Conservation (phyloP, 1,140 invertebrate species). For the Hesperophylax magnus region DNA sequence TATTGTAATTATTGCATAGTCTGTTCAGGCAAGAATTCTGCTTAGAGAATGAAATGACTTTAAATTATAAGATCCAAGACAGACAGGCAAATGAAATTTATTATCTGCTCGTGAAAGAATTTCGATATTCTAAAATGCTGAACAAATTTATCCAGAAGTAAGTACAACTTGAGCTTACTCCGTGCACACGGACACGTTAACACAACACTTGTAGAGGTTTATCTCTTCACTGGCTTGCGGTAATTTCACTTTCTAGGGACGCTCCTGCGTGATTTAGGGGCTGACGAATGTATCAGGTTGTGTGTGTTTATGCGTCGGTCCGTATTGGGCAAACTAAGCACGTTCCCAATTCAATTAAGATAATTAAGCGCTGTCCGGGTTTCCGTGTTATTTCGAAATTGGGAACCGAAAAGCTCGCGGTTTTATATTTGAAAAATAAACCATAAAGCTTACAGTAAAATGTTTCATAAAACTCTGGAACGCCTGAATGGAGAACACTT, state of each 20-base stretch:
- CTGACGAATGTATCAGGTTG: background rate
- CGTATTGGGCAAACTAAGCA: background rate
- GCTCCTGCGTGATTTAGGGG: conserved; percentile 3
- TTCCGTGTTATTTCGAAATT: conserved; percentile 27
- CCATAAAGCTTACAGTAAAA: background rate
- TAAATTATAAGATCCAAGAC: too few relatives aligned
- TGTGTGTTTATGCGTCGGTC: background rate
- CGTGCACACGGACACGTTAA: too few relatives aligned
- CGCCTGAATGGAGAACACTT: background rate
- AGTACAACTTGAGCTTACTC: too few relatives aligned
- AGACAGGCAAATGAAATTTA: too few relatives aligned
- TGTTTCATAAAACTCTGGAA: background rate
- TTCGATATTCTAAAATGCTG: too few relatives aligned
- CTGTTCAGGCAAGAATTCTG: too few relatives aligned
- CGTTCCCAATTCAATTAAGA: conserved; percentile 38
- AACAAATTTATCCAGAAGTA: too few relatives aligned
- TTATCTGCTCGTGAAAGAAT: too few relatives aligned
- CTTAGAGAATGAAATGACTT: too few relatives aligned
- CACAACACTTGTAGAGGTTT: too few relatives aligned
- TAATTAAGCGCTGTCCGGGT: conserved; percentile 20
- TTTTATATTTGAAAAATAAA: background rate
- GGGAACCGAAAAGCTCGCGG: background rate
- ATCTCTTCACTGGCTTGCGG: background rate
- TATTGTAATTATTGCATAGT: too few relatives aligned
- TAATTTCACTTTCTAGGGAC: background rate